Base-by-base conservation (phyloP, 2,888 invertebrate species). In the Eulithis prunata region DNA sequence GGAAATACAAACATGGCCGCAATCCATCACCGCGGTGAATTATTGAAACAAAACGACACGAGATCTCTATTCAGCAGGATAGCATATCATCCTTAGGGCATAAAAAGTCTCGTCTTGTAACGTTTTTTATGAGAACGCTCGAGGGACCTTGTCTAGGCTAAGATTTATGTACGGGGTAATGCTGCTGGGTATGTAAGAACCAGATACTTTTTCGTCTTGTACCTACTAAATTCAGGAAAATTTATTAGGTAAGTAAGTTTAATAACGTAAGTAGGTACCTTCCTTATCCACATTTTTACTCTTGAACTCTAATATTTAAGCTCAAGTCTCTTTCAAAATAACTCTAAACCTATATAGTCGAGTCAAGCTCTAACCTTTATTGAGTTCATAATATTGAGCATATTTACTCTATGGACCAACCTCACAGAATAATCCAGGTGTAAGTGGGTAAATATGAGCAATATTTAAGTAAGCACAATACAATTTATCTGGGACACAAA, bases 1-100 rank as follows among this genome's bases (percentile, higher is more conserved):
- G 36, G 78, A 76, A 72, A 43, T 28, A 60, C 49, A 36, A 55
- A 56, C 13, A 49, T 8, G 32, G 75, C 73, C 78, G 78, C 71
- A 77, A 82, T 82, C 79, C 77, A 77, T 80, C 78, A 79, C 73
- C 66, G 73, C 71, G 73, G 79, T 86, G 80, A 87, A 87, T 88
- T 85, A 86, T 86, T 86, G 83, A 87, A 83, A 80, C 32, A 57
- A 58, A 68, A 52, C 76, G 74, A 75, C 70, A 78, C 71, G 38
- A 38, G 45, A 53, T 59, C 49, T 56, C 45, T 49, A 53, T 68
- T 66, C 66, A 62, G 43, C 41, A 41, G 45, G 46, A 49, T 56
- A 55, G 45, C 55, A 36, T 59, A 64, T 63, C 64, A 60, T 61
- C 64, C 61, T 57, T 59, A 67, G 49, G 60, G 54, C 60, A 61